phyloP scores from a whole-genome alignment of 1,140 invertebrate species.

The Melanaphis sacchari region DNA sequence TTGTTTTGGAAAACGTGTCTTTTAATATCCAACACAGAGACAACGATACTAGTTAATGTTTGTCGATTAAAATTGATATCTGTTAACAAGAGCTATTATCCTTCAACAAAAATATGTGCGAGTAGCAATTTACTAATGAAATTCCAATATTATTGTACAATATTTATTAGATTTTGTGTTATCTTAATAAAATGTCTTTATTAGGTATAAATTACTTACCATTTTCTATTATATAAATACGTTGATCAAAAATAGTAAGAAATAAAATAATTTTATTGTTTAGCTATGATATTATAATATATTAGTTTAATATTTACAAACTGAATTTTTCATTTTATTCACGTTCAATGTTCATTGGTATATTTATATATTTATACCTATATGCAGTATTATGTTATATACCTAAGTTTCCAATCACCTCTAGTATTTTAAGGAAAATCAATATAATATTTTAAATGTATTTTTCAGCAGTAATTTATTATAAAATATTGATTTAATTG shows the following conservation, averaged over 20 bases:
- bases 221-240: no score
- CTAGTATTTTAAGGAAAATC: background rate
- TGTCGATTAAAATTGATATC: conserved; percentile 28
- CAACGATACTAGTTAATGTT: conserved; percentile 4
- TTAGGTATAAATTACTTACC: background rate
- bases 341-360: background rate
- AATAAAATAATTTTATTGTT: background rate
- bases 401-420: no score
- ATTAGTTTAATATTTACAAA: background rate
- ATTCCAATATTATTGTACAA: background rate
- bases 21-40: conserved; percentile 2
- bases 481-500: no score
- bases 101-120: background rate
- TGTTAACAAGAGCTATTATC: background rate
- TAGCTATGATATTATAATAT: background rate
- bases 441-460: background rate
- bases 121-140: background rate
- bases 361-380: background rate
- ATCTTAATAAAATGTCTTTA: background rate
- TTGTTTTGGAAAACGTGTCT: conserved; percentile 55
- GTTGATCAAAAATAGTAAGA: no score
- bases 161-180: background rate
- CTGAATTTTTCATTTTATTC: background rate
- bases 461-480: background rate
- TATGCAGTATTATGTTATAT: no score